phyloP scores from a whole-genome alignment of 2,797 vertebrate species.

The Melanotaenia boesemani region DNA sequence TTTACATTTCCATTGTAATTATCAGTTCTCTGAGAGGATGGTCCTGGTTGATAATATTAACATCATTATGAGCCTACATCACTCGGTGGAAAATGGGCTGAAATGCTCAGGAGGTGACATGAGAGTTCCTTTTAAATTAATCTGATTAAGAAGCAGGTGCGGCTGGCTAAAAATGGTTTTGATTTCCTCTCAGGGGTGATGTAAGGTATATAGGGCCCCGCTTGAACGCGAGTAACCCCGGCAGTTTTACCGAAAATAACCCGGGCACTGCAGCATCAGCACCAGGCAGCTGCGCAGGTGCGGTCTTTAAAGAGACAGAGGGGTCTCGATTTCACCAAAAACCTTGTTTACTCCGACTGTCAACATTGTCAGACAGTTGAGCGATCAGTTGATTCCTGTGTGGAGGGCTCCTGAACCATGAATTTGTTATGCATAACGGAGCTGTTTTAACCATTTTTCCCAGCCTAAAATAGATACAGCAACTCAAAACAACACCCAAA shows the following conservation, averaged over 20 bases:
- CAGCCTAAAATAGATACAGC: background rate
- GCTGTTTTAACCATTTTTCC: constrained; percentile 5
- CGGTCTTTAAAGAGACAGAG: constrained; percentile 84
- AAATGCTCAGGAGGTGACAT: constrained; percentile 6
- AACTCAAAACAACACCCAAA: background rate
- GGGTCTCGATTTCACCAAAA: constrained; percentile 25
- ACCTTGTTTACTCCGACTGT: constrained; percentile 51
- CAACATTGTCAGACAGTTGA: background rate
- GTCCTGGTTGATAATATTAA: background rate
- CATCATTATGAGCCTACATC: constrained; percentile 1
- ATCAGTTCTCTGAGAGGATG: background rate
- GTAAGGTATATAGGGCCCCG: constrained; percentile 76
- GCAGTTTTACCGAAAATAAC: constrained; percentile 87
- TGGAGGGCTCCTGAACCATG: too few species aligned
- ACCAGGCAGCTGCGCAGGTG: constrained; percentile 84
- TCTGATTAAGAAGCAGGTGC: constrained; percentile 67
- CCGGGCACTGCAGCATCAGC: constrained; percentile 87
- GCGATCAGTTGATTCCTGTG: background rate
- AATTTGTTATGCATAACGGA: background rate
- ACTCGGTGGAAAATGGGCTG: background rate
- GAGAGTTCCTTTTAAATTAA: constrained; percentile 41
- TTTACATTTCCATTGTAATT: background rate
- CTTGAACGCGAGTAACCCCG: constrained; percentile 88
- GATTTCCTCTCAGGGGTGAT: constrained; percentile 76
- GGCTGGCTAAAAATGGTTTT: constrained; percentile 65